Evolutionary conservation across 2,797 vertebrate genomes (phyloP), one percentile per base, ranked within the genome.

Genomic region (Morelia viridis): DNA sequence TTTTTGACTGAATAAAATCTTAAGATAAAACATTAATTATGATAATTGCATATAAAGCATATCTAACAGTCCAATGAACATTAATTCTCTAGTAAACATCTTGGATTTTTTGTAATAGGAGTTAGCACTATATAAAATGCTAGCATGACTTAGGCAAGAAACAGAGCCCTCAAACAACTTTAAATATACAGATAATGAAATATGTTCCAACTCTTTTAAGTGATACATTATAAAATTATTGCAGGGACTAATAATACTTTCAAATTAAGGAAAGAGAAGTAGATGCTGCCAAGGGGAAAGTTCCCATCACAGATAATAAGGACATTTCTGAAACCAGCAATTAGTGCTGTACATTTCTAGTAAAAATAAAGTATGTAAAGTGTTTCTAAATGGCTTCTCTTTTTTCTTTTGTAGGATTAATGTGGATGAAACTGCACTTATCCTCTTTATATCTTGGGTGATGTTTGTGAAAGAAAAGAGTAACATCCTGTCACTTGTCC

Each of bases 401-500:
- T 0, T 90, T 92, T 92, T 94, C 0, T n/a, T 86, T 87, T 92
- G 61, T 28, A 94, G 57, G 71, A 95, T 71, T 90, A 94, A 94
- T 94, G 64, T 24, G 93, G 87, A 91, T 91, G 22, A 86, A 96
- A 95, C 92, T 89, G 89, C 0, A 61, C 92, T 94, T 94, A 24
- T 94, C 12, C 26, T 93, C 62, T 41, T 93, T 46, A 65, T 85
- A 94, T 56, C 50, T 94, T 94, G 90, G 35, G 26, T 93, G 41
- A 80, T 94, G 76, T 95, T 95, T 95, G 93, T 93, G 89, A 94
- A 91, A 68, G 68, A 91, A 94, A 19, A n/a, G 46, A 94, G 41
- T 92, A 80, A 80, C 96, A 92, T 91, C 93, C 91, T 57, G 94
- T 93, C 93, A 96, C 94, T 94, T 96, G 94, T 90, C 65, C 88